These are phyloP conservation scores for Eristalinus sepulchralis DNA, from an alignment of 2,888 invertebrate genomes.

Conservation along the genomic window DNA sequence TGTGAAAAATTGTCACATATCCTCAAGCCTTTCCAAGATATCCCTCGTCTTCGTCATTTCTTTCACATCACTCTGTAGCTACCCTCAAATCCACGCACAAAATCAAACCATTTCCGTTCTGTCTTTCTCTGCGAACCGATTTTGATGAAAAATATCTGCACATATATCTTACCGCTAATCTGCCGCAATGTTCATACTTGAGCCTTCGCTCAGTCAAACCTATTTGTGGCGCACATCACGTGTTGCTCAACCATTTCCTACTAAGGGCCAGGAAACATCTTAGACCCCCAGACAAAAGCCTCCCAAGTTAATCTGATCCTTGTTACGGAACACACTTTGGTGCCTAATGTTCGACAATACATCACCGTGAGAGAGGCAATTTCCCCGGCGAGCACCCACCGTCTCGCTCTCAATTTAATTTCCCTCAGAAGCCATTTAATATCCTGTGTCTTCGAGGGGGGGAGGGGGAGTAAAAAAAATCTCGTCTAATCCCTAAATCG, in stretches of 20 bases:
- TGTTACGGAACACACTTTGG: neutral
- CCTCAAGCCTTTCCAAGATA: neutral
- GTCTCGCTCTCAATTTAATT: neutral
- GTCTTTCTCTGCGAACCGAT: no score
- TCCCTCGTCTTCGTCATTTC: no score
- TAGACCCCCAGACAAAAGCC: neutral
- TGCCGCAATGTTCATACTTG: neutral
- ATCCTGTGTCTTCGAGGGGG: neutral
- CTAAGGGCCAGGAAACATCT: neutral
- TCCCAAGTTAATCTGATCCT: neutral
- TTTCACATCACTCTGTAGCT: neutral
- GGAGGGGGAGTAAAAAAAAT: neutral
- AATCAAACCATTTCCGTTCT: neutral
- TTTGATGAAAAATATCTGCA: no score
- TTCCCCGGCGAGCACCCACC: neutral
- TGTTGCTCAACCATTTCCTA: neutral
- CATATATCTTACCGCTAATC: neutral
- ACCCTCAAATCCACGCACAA: neutral
- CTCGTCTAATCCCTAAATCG: neutral
- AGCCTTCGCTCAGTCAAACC: neutral
- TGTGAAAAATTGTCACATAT: no score
- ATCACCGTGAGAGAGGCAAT: neutral
- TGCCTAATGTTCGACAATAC: neutral
- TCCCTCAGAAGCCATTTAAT: slow-evolving; percentile 7
- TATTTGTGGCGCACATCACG: neutral